Percentiles rank a stretch among this genome's conserved stretches.
phyloP scores from a whole-genome alignment of 2,797 vertebrate species.

The Pipistrellus pygmaeus region DNA sequence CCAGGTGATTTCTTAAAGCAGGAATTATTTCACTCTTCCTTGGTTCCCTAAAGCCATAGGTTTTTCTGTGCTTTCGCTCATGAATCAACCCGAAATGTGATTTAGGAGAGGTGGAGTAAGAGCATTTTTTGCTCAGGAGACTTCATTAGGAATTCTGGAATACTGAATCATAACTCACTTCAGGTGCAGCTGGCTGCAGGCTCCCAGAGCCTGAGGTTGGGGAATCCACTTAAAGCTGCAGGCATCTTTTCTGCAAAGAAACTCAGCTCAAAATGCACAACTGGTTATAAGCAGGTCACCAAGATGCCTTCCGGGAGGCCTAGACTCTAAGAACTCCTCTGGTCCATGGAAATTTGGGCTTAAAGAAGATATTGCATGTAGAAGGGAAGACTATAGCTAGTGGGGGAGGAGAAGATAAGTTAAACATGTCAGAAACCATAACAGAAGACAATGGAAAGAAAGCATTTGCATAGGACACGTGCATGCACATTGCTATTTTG shows the following conservation, averaged over 20 bases:
- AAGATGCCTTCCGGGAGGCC: not conserved
- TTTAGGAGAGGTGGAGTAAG: not conserved
- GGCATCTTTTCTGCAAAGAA: not conserved
- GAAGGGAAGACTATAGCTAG: not conserved
- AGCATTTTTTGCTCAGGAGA: not conserved
- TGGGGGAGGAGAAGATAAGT: not conserved
- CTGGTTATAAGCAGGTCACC: not conserved
- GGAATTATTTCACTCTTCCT: not conserved
- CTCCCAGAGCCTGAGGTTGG: not conserved
- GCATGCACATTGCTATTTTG: not conserved
- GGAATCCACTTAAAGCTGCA: not conserved
- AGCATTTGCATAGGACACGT: not conserved
- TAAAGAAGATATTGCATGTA: not conserved
- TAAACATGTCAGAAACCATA: not conserved
- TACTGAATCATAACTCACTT: not conserved
- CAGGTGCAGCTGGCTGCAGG: not conserved
- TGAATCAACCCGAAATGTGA: conserved; percentile 11
- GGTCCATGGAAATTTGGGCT: not conserved
- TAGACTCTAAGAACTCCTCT: not conserved
- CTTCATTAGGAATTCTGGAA: conserved; percentile 21
- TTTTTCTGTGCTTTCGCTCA: not conserved
- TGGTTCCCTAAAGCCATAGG: not conserved
- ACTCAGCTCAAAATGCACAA: not conserved
- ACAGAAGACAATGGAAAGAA: not conserved
- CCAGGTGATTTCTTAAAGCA: not conserved